Evolutionary conservation across 2,888 invertebrate genomes (phyloP), one percentile per base, ranked within the genome.

Genomic region (Seira musarum): DNA sequence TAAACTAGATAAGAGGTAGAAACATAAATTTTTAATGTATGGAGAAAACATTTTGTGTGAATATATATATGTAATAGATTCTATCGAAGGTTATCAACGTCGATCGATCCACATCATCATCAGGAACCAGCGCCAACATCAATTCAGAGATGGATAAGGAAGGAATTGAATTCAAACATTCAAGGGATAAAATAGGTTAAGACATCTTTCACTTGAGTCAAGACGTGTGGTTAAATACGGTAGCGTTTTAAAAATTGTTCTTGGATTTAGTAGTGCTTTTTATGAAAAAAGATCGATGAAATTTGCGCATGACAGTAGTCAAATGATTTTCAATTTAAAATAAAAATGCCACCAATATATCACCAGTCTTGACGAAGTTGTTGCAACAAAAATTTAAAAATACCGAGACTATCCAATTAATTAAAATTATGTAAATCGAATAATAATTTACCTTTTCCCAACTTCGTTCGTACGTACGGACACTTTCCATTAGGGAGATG

Each of bases 401-500:
- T n/a, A n/a, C n/a, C n/a, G n/a, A n/a, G n/a, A n/a, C n/a, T n/a
- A n/a, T n/a, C n/a, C n/a, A n/a, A n/a, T n/a, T n/a, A n/a, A n/a
- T n/a, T 46, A 67, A 77, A 74, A 60, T 73, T 61, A 64, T 22
- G 40, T 25, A 60, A 64, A 1, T 46, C 13, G 40, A 25, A 63
- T 19, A 64, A 61, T 25, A 49, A 80, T 89, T 90, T 91, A 98
- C 96, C 94, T 98, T 98, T 90, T 98, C 98, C 88, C 98, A 91
- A 3, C 98, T 98, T 88, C 97, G 93, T 89, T 99, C 98, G 88
- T 99, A 99, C 0, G 98, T 98, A 85, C 97, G 93, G 46, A 98
- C 96, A 89, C 97, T 98, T 90, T 99, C 99, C 87, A 98, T 98
- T 84, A 99, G 92, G 0, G 98, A 99, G 87, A 99, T 99, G 19